Base-by-base conservation (phyloP, 30 jellyfish, hydroid and myxozoan genomes). In the Chrysaora quinquecirrha region DNA sequence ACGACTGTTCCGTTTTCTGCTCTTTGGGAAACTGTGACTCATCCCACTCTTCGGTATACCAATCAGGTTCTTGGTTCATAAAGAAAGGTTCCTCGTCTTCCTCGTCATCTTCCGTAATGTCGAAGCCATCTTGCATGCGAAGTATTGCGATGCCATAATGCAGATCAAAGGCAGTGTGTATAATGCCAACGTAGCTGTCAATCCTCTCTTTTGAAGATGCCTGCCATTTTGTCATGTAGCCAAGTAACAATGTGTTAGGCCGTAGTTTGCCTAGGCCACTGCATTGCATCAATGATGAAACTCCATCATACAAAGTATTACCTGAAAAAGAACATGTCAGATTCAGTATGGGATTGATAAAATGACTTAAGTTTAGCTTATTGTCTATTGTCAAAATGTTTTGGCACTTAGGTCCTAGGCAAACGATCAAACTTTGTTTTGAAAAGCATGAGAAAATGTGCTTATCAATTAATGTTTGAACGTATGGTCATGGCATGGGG, bases 11-110 rank as follows among this genome's bases (percentile, higher is more conserved):
- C 23, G 27, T 64, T 63, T 83, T 72, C 29, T 32, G 95, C 69
- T 84, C 87, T 64, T 80, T 48, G 34, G 90, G 84, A 64, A 72
- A 21, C 67, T 89, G 95, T 29, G 89, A 84, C 77, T 90, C 98
- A 90, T 90, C 98, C 98, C 98, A 90, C 75, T 90, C 98, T 54
- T 90, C 98, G 1, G 98, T 84, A 88, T 84, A 84, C 98, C 98
- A 90, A 54, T 90, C 98, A 9, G 96, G 98, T 48, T 90, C 96
- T 29, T 76, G 98, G 69, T 90, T 90, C 71, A 74, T 63, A 61
- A 82, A 82, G 75, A 83, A 77, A 29, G 72, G 88, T 12, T 82
- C 94, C 25, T 81, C 88, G 43, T 90, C 97, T 1, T 83, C 96
- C 34, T 73, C 90, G 12, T 52, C 73, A 21, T 78, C 96, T 34